Evolutionary conservation across 2,113 vertebrate species (phyloP), one percentile per base, ranked within the genome.

Genomic region (Etheostoma cragini): DNA sequence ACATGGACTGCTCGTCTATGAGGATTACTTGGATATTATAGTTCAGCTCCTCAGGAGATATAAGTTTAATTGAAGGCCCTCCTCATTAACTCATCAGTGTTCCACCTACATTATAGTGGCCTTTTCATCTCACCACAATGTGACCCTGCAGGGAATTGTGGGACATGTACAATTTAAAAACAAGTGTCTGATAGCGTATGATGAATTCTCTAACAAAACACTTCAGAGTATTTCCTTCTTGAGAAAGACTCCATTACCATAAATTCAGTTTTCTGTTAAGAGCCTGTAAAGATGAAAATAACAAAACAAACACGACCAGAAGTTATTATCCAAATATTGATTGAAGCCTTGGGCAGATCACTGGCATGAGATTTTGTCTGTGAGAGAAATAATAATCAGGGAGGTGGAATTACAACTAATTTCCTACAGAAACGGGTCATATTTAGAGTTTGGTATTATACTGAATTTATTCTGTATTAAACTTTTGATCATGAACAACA

Each of bases 1-100:
- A 56, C 62, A 35, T 35, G 33, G 68, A 81, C 57, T 24, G 58
- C 42, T 73, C 82, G 84, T 86, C 87, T 78, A 89, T 64, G 2
- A 81, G 85, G 85, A 91, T 91, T 88, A 88, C 69, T 82, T 35
- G 72, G 72, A 81, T 91, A 88, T 75, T 83, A 87, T 72, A 88
- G 91, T 87, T 89, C 89, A 86, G 64, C 66, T 80, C 80, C 76
- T 83, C 15, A 1, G 87, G 82, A 91, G 85, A 72, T 84, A 87
- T 84, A 85, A 66, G 82, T 92, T 92, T 94, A 94, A 94, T 94
- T 91, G 93, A 92, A 92, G 84, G 87, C 46, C 49, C 57, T 89
- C 65, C 89, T 94, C 86, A 92, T 95, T 93, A 92, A 84, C 84
- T 89, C 88, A 72, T 90, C 88, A 88, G 49, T 53, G 64, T 61